A percentile compares a stretch with the other conserved stretches of the same genome.
phyloP scores from a whole-genome alignment of 2,888 invertebrate genomes.

The Eurois occulta region DNA sequence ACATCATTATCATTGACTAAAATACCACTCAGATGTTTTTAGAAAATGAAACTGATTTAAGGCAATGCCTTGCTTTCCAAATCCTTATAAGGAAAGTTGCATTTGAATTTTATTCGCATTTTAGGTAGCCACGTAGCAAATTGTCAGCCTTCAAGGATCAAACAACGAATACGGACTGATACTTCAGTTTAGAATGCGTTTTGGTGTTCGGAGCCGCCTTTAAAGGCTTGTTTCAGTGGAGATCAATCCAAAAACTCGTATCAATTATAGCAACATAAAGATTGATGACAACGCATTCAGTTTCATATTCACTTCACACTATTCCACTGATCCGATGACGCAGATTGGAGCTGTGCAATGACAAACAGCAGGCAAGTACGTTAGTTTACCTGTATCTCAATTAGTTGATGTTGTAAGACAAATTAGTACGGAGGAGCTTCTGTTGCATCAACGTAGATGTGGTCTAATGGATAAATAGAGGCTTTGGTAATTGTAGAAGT shows the following conservation, averaged over 20 bases:
- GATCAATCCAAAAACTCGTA: neutral
- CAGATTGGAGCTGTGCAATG: conserved; percentile 36
- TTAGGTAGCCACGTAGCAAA: neutral
- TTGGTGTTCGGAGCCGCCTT: neutral
- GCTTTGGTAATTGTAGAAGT: conserved; percentile 16
- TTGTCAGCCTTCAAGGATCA: neutral
- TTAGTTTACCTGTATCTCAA: conserved; percentile 48
- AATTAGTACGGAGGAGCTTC: conserved; percentile 42
- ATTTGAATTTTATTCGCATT: neutral
- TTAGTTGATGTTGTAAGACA: conserved; percentile 47
- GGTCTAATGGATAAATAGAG: conserved; percentile 2
- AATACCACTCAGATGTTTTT: neutral
- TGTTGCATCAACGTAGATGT: conserved; percentile 35
- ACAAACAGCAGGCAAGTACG: conserved; percentile 45
- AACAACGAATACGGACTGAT: neutral
- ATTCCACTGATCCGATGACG: conserved; percentile 26
- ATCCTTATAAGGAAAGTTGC: neutral
- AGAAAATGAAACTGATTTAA: neutral
- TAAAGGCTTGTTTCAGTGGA: neutral
- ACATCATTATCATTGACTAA: neutral
- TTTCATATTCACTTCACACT: conserved; percentile 7
- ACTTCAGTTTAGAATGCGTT: neutral
- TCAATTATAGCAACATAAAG: neutral
- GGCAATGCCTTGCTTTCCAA: neutral
- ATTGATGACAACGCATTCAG: neutral